Evolutionary conservation across 2,888 invertebrate genomes (phyloP).

Genomic region (Andrena trimmerana): DNA sequence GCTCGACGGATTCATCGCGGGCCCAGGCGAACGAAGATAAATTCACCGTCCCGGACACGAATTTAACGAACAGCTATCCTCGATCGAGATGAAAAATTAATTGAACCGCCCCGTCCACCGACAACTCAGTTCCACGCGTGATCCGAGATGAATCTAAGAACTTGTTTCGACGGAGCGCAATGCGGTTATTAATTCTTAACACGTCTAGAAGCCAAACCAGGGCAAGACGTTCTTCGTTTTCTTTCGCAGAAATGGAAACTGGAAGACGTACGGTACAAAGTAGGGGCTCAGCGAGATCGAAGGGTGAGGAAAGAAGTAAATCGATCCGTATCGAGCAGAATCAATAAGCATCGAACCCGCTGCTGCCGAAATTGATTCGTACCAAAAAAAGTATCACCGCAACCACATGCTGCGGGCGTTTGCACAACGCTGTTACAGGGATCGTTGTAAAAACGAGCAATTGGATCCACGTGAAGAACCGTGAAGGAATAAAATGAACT

Average conservation of each 20-base stretch:
- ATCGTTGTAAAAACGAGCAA: slow-evolving; percentile 18
- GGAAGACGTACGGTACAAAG: accelerated
- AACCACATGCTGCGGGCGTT: not conserved
- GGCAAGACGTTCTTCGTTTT: not conserved
- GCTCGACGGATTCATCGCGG: slow-evolving; percentile 26
- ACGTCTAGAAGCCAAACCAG: no score
- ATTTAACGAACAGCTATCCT: slow-evolving; percentile 39
- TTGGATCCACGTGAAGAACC: not conserved
- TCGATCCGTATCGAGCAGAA: slow-evolving; percentile 11
- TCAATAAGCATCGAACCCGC: slow-evolving; percentile 9
- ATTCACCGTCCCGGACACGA: slow-evolving; percentile 31
- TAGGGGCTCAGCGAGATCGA: not conserved
- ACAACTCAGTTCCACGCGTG: slow-evolving; percentile 7
- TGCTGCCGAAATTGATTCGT: slow-evolving; percentile 29
- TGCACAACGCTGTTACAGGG: not conserved
- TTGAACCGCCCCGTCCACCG: not conserved
- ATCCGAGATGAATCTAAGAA: not conserved
- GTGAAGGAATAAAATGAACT: not conserved
- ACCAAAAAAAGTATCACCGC: slow-evolving; percentile 24
- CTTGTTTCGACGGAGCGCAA: not conserved
- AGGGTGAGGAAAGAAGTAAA: slow-evolving; percentile 2
- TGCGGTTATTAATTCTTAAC: not conserved
- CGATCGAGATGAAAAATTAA: slow-evolving; percentile 44
- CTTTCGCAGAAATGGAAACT: not conserved
- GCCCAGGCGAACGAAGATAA: slow-evolving; percentile 52